These are phyloP conservation scores for Agonopterix arenella DNA, from an alignment of 2,888 invertebrate species.

Conservation along the genomic window DNA sequence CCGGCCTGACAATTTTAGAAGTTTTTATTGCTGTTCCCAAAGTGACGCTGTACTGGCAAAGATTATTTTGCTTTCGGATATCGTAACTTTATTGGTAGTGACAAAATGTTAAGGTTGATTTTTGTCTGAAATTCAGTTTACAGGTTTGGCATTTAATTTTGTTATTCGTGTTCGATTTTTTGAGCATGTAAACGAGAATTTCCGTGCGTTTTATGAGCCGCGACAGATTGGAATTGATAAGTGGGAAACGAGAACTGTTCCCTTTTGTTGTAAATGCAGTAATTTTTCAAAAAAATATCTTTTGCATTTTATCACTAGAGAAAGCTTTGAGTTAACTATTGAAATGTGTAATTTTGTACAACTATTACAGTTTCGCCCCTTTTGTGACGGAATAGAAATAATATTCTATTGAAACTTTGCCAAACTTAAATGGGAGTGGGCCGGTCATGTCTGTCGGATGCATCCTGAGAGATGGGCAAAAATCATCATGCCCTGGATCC, in stretches of 20 bases:
- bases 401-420: too few relatives aligned
- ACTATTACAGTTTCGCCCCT: too few relatives aligned
- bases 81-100: conserved; percentile 9
- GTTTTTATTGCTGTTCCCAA: conserved; percentile 31
- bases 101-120: conserved; percentile 1
- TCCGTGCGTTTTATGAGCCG: conserved; percentile 35
- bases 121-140: conserved; percentile 20
- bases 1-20: conserved; percentile 41
- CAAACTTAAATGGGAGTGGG: too few relatives aligned
- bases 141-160: conserved; percentile 12
- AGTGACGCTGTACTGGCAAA: conserved; percentile 12
- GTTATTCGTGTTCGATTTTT: conserved; percentile 27
- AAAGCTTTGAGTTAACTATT: too few relatives aligned
- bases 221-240: conserved; percentile 41
- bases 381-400: too few relatives aligned
- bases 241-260: conserved; percentile 12
- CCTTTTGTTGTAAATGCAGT: too few relatives aligned
- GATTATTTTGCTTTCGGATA: conserved; percentile 11
- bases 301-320: too few relatives aligned
- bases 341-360: too few relatives aligned
- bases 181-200: conserved; percentile 37
- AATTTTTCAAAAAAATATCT: conserved; percentile 1
- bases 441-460: too few relatives aligned
- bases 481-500: too few relatives aligned
- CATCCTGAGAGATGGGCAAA: too few relatives aligned